Base-by-base conservation (phyloP, 2,113 vertebrate genomes). In the Pteruthius melanotis region DNA sequence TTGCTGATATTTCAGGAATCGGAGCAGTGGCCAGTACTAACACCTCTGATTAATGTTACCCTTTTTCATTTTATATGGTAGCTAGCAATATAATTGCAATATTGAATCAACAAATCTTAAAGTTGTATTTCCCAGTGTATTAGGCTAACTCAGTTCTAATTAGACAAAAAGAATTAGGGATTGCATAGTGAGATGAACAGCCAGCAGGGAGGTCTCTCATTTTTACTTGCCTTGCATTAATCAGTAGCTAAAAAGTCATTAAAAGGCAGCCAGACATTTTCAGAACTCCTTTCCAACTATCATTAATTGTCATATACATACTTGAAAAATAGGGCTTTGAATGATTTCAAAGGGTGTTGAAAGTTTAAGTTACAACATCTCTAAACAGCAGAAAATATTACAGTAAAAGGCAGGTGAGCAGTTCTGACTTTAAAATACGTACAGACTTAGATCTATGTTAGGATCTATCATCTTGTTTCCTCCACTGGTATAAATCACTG, bases 21-120 rank as follows among this genome's bases (percentile, higher is more conserved):
- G 94, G 94, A 98, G 97, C 96, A 91, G 93, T 76, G 89, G 97
- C 98, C 98, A 98, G 93, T 98, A 97, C 95, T 98, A 96, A 97
- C 95, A 76, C 63, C 52, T 87, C 89, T 89, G 82, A 70, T 79
- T 84, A 88, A 88, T 53, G 37, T 56, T 79, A 95, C 42, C 83
- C 52, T 77, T 65, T 65, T 66, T 39, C 74, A 63, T 49, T 89
- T 60, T 89, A 65, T 15, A n/a, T 40, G 72, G 83, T 86, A 78
- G 70, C 71, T 89, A 83, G 26, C 82, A 60, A 44, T 75, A 19
- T 86, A 81, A 86, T 52, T 83, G 24, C 72, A 77, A 35, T 57
- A 74, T n/a, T 72, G 71, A 85, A 80, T 89, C 52, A 10, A 84
- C 86, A 78, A 71, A 94, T 45, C 87, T 93, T 77, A 83, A 90